Evolutionary conservation across 2,113 vertebrate genomes (phyloP).

Genomic region (Heterotis niloticus): DNA sequence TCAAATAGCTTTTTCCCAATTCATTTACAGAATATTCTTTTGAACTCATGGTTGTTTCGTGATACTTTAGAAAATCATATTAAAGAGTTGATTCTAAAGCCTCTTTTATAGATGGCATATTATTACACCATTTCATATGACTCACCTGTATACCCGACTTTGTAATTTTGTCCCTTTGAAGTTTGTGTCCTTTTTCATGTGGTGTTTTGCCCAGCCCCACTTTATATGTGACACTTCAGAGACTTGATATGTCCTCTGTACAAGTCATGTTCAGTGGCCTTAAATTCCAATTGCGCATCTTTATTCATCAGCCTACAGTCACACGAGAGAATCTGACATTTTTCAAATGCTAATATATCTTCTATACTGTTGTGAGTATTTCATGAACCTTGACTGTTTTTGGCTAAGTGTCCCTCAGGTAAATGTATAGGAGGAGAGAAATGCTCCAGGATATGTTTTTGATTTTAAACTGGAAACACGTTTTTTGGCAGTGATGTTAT

Average conservation of each 20-base stretch:
- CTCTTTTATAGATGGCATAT: not conserved
- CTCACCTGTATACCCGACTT: not conserved
- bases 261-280: not conserved
- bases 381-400: not conserved
- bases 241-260: not conserved
- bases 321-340: not conserved
- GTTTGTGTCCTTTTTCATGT: not conserved
- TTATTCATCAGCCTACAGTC: not conserved
- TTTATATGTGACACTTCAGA: not conserved
- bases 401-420: not conserved
- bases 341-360: not conserved
- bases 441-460: slow-evolving; percentile 29
- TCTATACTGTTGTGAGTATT: not conserved
- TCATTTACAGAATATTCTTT: too few species aligned
- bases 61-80: not conserved
- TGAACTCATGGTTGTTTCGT: too few species aligned
- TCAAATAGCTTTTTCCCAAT: too few species aligned
- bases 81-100: not conserved
- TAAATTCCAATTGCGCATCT: not conserved
- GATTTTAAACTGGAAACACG: slow-evolving; percentile 44
- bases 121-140: not conserved
- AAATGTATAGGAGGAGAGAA: slow-evolving; percentile 12
- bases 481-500: slow-evolving; percentile 41
- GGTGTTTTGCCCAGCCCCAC: not conserved
- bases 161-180: too few species aligned